Base-by-base conservation (phyloP, 2,888 invertebrate species). In the Psococerastis gibbosa region DNA sequence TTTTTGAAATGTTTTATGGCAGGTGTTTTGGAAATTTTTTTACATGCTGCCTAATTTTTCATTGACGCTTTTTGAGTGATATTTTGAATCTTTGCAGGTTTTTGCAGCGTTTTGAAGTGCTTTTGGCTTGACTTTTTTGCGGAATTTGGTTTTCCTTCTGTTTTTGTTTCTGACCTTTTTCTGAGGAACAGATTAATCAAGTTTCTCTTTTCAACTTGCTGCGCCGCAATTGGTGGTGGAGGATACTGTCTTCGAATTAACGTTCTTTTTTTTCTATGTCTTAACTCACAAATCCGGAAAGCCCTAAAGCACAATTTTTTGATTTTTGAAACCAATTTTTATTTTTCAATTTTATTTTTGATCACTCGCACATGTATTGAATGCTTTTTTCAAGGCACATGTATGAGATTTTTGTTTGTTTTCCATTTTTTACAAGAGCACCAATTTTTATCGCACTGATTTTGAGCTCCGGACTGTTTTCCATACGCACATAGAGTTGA, bases 1-100 rank as follows among this genome's bases (percentile, higher is more conserved):
- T 57, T 57, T 57, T 59, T 53, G 46, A 41, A 48, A 42, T 49
- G 47, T 51, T 48, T 53, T 49, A 23, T 35, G 47, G 45, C 46
- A 44, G 47, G 49, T 47, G 45, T 47, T 45, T 46, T 44, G 49
- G 47, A 46, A 42, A 44, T 38, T 43, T 34, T 41, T 47, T 43
- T 45, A 45, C 43, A 43, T 41, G 44, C 32, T 47, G 32, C 20
- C 35, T 35, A 41, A 41, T 45, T 31, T 46, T 32, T 33, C 32
- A 27, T 23, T 20, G 27, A 27, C 11, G 27, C 27, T 27, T 27
- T 27, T 27, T 27, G 27, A 27, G 27, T 27, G 27, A 27, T 6
- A 6, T 8, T 41, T 22, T 22, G 4, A 4, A 4, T 11, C 6
- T 27, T 27, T 11, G 27, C 27, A 27, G 27, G 16, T 38, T 41